Evolutionary conservation across 2,888 invertebrate genomes (phyloP).

Genomic region (Hypolimnas misippus): DNA sequence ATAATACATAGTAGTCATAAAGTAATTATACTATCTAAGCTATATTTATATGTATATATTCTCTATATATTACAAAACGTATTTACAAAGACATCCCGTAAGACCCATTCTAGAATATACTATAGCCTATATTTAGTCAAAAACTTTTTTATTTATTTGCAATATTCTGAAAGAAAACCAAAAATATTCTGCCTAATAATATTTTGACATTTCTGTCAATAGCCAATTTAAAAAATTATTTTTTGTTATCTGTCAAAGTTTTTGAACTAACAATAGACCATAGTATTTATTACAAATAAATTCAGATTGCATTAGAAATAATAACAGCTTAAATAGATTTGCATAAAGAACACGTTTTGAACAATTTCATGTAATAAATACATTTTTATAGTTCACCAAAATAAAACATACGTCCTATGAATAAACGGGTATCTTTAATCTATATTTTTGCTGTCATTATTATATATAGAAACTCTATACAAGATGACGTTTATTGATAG

Average conservation of each 20-base stretch:
- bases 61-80: conserved; percentile 81
- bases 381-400: conserved; percentile 52
- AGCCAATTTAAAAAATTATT: conserved; percentile 2
- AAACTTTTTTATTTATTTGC: conserved; percentile 16
- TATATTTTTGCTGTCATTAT: conserved; percentile 3
- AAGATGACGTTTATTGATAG: not conserved
- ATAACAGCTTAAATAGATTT: conserved; percentile 53
- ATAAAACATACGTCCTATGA: conserved; percentile 47
- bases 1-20: conserved; percentile 79
- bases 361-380: conserved; percentile 56
- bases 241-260: conserved; percentile 2
- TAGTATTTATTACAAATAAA: conserved; percentile 35
- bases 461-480: conserved; percentile 1
- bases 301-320: conserved; percentile 37
- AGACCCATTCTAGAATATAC: conserved; percentile 67
- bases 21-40: conserved; percentile 80
- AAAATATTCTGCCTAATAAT: not conserved
- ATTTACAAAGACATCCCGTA: conserved; percentile 80
- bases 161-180: not conserved
- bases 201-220: not conserved
- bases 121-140: conserved; percentile 49
- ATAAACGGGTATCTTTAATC: conserved; percentile 7
- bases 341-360: conserved; percentile 59
- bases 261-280: conserved; percentile 28
- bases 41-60: conserved; percentile 78